Evolutionary conservation across 1,140 invertebrate species (phyloP).

Genomic region (Eumeta japonica): DNA sequence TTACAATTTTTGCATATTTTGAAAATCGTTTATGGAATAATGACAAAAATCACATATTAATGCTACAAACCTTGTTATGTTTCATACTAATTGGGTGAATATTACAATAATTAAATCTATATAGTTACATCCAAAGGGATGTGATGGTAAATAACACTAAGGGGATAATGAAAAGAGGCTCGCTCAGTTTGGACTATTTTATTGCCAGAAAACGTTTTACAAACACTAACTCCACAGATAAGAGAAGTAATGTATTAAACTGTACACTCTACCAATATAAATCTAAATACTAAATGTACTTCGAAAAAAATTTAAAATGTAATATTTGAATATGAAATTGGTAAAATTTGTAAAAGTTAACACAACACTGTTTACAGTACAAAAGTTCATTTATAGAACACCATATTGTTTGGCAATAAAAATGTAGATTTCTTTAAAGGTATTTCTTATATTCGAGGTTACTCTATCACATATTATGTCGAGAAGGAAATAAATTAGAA

Average conservation of each 20-base stretch:
- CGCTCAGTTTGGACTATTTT: constrained; percentile 57
- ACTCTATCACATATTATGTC: constrained; percentile 40
- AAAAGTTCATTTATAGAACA: too few relatives aligned
- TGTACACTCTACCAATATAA: constrained; percentile 49
- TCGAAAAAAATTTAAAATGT: constrained; percentile 26
- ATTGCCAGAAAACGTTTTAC: constrained; percentile 54
- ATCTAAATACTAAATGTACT: constrained; percentile 44
- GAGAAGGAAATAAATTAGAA: constrained; percentile 48
- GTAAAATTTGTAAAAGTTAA: constrained; percentile 21
- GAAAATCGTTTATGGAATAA: too few relatives aligned
- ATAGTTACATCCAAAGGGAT: too few relatives aligned
- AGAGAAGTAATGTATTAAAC: constrained; percentile 31
- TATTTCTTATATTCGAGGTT: constrained; percentile 46
- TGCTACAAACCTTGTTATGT: too few relatives aligned
- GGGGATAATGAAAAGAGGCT: too few relatives aligned
- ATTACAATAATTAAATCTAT: too few relatives aligned
- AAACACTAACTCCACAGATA: constrained; percentile 43
- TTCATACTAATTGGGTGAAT: too few relatives aligned
- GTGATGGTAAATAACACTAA: too few relatives aligned
- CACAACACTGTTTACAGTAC: constrained; percentile 36
- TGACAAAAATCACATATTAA: too few relatives aligned
- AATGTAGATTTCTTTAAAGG: constrained; percentile 38
- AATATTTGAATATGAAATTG: constrained; percentile 10
- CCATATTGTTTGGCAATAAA: constrained; percentile 26
- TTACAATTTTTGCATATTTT: too few relatives aligned